Conservation (phyloP, 1,140 invertebrate species). For the Dinothrombium tinctorium region DNA sequence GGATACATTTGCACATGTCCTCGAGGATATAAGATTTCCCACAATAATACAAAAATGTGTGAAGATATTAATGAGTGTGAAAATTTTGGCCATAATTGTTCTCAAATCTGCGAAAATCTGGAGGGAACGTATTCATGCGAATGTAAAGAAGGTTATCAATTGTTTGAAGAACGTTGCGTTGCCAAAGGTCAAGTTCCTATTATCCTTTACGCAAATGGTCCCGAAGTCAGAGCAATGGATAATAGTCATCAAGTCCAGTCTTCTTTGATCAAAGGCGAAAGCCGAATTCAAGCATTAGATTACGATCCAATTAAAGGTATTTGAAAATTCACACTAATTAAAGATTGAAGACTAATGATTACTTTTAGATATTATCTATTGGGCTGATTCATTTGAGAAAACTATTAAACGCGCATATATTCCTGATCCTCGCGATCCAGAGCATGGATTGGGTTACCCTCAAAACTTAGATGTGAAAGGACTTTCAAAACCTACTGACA, state of each 20-base stretch:
- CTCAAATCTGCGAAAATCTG: slow-evolving; percentile 71
- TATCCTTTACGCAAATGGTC: slow-evolving; percentile 36
- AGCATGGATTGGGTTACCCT: slow-evolving; percentile 43
- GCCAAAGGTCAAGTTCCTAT: slow-evolving; percentile 21
- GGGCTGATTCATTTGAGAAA: slow-evolving; percentile 70
- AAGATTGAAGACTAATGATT: slow-evolving; percentile 2
- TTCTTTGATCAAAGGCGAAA: slow-evolving; percentile 46
- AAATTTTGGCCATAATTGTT: slow-evolving; percentile 53
- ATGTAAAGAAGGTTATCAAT: slow-evolving; percentile 54
- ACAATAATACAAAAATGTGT: slow-evolving; percentile 25
- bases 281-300: slow-evolving; percentile 63
- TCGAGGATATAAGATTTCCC: slow-evolving; percentile 52
- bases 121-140: slow-evolving; percentile 72
- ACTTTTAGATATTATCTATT: slow-evolving; percentile 52
- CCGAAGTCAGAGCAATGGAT: slow-evolving; percentile 53
- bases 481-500: slow-evolving; percentile 44
- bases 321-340: slow-evolving; percentile 4
- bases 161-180: slow-evolving; percentile 14
- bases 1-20: slow-evolving; percentile 72
- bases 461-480: slow-evolving; percentile 54
- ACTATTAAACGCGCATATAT: slow-evolving; percentile 76
- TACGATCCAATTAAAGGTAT: slow-evolving; percentile 36
- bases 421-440: slow-evolving; percentile 36
- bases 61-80: slow-evolving; percentile 74
- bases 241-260: slow-evolving; percentile 18